These are phyloP conservation scores for Ranitomeya variabilis DNA, from an alignment of 2,113 vertebrate species.

Conservation along the genomic window DNA sequence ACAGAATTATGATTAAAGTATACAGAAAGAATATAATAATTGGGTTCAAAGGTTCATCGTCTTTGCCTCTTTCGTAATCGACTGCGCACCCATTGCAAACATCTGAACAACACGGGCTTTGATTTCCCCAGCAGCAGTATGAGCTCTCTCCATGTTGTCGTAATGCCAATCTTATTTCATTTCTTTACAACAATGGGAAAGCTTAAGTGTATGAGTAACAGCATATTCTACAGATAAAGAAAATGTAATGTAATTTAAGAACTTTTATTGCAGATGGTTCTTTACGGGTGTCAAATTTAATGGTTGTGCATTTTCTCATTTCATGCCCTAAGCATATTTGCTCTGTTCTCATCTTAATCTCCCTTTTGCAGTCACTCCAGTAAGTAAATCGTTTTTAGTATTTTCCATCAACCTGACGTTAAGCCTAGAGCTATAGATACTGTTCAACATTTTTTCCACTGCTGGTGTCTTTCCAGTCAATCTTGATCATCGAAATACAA, in stretches of 20 bases:
- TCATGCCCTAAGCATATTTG: slow-evolving; percentile 50
- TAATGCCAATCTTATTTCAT: slow-evolving; percentile 15
- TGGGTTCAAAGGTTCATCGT: not conserved
- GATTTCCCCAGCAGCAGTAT: not conserved
- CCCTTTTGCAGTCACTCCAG: slow-evolving; percentile 46
- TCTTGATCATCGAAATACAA: slow-evolving; percentile 33
- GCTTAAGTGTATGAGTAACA: slow-evolving; percentile 50
- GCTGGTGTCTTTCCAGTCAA: slow-evolving; percentile 35
- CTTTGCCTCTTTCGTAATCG: not conserved
- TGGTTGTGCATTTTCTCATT: slow-evolving; percentile 51
- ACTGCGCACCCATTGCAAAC: not conserved
- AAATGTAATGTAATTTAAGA: slow-evolving; percentile 51
- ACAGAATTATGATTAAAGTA: too few species aligned
- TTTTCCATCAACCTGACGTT: slow-evolving; percentile 46
- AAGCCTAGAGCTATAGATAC: slow-evolving; percentile 45
- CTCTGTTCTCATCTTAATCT: slow-evolving; percentile 49
- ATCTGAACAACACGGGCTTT: not conserved
- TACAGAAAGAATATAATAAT: not conserved
- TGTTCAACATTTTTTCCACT: slow-evolving; percentile 45
- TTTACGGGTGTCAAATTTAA: slow-evolving; percentile 53
- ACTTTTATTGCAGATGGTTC: slow-evolving; percentile 41
- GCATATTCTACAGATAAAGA: slow-evolving; percentile 47
- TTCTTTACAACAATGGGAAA: slow-evolving; percentile 29
- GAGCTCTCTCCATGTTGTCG: not conserved
- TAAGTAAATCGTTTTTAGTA: slow-evolving; percentile 55